Base-by-base conservation (phyloP, 1,140 invertebrate species). In the Bombyx mandarina region DNA sequence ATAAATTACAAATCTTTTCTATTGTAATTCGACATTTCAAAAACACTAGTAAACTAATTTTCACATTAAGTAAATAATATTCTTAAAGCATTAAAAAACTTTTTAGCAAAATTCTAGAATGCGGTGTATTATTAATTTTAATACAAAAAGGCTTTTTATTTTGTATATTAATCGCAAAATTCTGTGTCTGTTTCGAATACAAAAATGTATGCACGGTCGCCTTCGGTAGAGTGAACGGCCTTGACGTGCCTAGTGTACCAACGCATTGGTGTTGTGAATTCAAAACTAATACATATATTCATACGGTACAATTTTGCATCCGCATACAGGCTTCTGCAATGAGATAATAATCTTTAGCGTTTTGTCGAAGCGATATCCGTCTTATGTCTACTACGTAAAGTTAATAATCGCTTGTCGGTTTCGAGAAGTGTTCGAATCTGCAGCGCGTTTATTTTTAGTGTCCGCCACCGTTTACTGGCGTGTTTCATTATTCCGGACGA, bases 211-310 rank as follows among this genome's bases (percentile, higher is more conserved):
- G 26, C 18, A 46, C 43, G 43, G 8, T 45, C 43, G 53, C 7
- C 53, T 8, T 43, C 12, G 18, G 44, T 12, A 1, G 7, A 9
- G 44, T 18, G 43, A 26, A 43, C n/a, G 56, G 47, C 52, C 52
- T 62, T 62, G 60, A 62, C 49, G 48, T 12, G 26, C 8, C 54
- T n/a, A 10, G 48, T 46, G 52, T 54, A 55, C 51, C 51, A 62
- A 46, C 55, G 44, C 46, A 35, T 45, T 52, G 10, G 49, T 51
- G 44, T 9, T 2, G 8, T 45, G 12, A 18, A 56, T 43, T 22
- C 45, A 50, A 56, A 58, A 45, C 48, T 62, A 55, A 62, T 56
- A 35, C 4, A 5, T 35, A 53, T 56, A 57, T 54, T 57, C 56
- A 53, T 50, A 57, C 48, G 18, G 12, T 42, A 52, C 8, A 49